Base-by-base conservation (phyloP, 2,113 vertebrate genomes). In the Laticauda colubrina region DNA sequence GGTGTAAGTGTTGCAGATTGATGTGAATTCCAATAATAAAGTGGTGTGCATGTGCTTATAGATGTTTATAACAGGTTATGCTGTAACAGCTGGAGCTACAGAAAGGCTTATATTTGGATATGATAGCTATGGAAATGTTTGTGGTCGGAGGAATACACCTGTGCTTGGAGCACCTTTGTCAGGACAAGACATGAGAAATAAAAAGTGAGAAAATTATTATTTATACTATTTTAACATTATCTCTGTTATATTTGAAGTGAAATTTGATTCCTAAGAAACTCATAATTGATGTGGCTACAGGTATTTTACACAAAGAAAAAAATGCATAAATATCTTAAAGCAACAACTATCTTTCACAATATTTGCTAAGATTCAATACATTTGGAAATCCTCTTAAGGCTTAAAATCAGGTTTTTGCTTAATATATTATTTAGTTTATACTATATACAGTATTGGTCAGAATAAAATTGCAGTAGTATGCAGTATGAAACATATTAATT, bases 41-140 rank as follows among this genome's bases (percentile, higher is more conserved):
- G n/a, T 34, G 5, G 9, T 57, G 53, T 59, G 0, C 59, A 4
- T 39, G 0, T 55, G 95, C 96, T 93, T 69, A 91, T 95, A 98
- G 98, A 90, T 97, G 96, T 98, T 98, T 96, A 93, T 98, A 95
- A 95, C 96, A 93, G 98, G 98, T 94, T 98, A 97, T 91, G 96
- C 97, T 10, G 54, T 98, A 93, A 96, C 95, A 48, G 97, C 97
- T 85, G 98, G 98, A 89, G 97, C 98, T 0, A 89, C 97, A 6
- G 97, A 96, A 95, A 97, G 98, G 45, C 98, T 98, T 53, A 96
- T 98, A 53, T 98, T 98, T 14, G 98, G 98, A 90, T 97, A 98
- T 11, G 98, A 98, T 96, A 98, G 98, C 95, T 98, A 97, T 5
- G 98, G 98, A 87, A 98, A 98, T 0, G 9, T 98, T 85, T 98